Conservation (phyloP, 1,140 invertebrate species). For the Saxidomus purpurata region DNA sequence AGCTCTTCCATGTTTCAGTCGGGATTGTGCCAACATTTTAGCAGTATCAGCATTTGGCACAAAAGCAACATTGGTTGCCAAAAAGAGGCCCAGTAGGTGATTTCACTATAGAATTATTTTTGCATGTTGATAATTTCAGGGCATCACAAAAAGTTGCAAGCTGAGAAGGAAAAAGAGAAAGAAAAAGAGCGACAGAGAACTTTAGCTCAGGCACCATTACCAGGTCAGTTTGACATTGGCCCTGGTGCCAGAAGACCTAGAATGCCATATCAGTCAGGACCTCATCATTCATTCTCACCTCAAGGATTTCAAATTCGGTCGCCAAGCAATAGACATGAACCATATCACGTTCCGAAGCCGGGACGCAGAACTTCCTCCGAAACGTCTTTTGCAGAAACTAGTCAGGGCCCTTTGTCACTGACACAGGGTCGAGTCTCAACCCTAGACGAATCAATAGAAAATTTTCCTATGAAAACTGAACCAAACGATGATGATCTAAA, state of each 20-base stretch:
- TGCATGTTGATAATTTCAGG: too few relatives aligned
- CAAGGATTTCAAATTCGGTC: background rate
- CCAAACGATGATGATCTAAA: background rate
- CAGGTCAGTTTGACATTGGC: slow-evolving; percentile 7
- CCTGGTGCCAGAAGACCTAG: slow-evolving; percentile 3
- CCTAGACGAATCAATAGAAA: background rate
- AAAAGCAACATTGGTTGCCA: too few relatives aligned
- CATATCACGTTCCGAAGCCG: background rate
- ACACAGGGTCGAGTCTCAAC: background rate
- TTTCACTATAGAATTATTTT: too few relatives aligned
- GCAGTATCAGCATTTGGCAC: too few relatives aligned
- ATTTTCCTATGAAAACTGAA: slow-evolving; percentile 33
- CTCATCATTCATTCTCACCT: background rate
- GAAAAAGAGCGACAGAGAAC: slow-evolving; percentile 4
- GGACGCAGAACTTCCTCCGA: background rate
- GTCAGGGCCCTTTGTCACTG: background rate
- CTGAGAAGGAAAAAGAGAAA: slow-evolving; percentile 26
- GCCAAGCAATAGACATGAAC: background rate
- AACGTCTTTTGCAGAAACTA: background rate
- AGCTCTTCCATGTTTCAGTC: too few relatives aligned
- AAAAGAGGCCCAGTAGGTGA: too few relatives aligned
- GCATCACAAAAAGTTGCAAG: slow-evolving; percentile 31
- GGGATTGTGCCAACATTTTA: too few relatives aligned
- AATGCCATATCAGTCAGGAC: background rate
- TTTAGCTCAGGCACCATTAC: background rate